Evolutionary conservation across 2,888 invertebrate species (phyloP).

Genomic region (Pocota personata): DNA sequence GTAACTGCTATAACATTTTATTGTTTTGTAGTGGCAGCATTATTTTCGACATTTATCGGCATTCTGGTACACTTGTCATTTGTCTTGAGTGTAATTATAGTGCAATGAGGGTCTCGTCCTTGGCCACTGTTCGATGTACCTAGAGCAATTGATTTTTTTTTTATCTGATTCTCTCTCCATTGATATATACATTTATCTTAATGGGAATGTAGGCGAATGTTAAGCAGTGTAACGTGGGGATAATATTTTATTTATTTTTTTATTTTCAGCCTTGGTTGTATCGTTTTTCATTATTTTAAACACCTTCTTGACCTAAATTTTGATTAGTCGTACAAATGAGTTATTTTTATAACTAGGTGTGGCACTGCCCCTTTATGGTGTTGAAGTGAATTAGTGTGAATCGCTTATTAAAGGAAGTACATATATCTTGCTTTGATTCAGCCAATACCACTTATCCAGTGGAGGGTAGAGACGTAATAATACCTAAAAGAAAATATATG

Average conservation of each 20-base stretch:
- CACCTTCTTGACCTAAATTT: too few species aligned
- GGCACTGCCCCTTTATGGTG: too few species aligned
- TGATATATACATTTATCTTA: not conserved
- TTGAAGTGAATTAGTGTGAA: not conserved
- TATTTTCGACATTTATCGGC: conserved; percentile 21
- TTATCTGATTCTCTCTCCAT: not conserved
- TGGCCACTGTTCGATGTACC: conserved; percentile 6
- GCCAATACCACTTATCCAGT: too few species aligned
- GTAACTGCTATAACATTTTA: not conserved
- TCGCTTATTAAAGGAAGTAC: too few species aligned
- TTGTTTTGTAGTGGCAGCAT: conserved; percentile 18
- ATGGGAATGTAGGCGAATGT: not conserved
- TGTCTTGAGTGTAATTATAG: conserved; percentile 14
- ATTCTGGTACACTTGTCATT: conserved; percentile 9
- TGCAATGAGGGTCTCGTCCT: conserved; percentile 1
- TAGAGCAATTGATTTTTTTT: not conserved
- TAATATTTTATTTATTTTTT: not conserved
- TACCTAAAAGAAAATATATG: too few species aligned
- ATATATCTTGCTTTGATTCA: too few species aligned
- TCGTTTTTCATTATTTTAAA: not conserved
- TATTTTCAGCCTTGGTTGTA: not conserved
- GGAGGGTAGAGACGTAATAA: too few species aligned
- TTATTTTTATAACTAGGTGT: too few species aligned
- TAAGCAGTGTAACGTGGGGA: not conserved
- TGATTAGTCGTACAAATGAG: too few species aligned